Evolutionary conservation across 1,140 invertebrate species (phyloP), one percentile per base, ranked within the genome.

Genomic region (Zeugodacus cucurbitae): DNA sequence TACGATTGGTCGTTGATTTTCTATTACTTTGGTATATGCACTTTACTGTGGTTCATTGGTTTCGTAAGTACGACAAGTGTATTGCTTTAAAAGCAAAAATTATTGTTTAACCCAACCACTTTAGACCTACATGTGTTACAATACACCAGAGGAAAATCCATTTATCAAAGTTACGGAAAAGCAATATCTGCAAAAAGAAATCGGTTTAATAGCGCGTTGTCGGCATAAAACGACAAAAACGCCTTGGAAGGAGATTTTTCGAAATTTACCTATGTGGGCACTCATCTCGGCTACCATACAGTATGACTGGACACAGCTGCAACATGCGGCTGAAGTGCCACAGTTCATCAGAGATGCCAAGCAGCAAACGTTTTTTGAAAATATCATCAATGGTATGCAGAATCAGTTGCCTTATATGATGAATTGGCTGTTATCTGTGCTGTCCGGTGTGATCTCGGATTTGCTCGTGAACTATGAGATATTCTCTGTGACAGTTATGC

Each of bases 291-390:
- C 94, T 22, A 97, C 98, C 90, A 93, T 95, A 90, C 90, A 91
- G 20, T 96, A 97, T 91, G 97, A 98, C 92, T 98, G 97, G 96
- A 97, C 96, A 1, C 97, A 97, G 90, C 97, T 97, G 90, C 98
- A 97, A 6, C 95, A 98, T 93, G 95, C 98, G 22, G 97, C 96
- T 22, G 96, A 98, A 90, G 94, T 99, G 17, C 97, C 98, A 7
- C 20, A 86, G 32, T 10, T 89, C 57, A 90, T 92, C 82, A 32
- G 67, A 14, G 89, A 92, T 70, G 90, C 92, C 0, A 58, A 91
- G 22, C 70, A 82, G 44, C 26, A 41, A 20, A 22, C 74, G 11
- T 37, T 82, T 29, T 5, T 34, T 26, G 41, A 88, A 0, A 89
- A 89, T 8, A 67, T 86, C 14, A 37, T 88, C 0, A 91, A 90